phyloP scores from a whole-genome alignment of 2,797 vertebrate genomes.

The Tokudaia tokunoshimensis region DNA sequence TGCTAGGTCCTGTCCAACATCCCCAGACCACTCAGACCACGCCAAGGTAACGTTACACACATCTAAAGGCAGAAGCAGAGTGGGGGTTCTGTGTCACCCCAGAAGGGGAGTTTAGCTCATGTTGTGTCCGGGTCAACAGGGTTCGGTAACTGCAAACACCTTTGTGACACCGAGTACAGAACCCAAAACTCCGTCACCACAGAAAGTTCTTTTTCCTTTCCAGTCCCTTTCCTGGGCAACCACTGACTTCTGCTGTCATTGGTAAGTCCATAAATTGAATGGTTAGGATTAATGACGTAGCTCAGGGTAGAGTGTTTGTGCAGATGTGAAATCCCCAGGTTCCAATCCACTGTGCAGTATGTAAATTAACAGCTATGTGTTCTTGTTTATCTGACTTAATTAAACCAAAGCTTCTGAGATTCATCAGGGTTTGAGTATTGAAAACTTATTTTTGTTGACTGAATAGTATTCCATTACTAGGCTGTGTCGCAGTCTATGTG shows the following conservation, averaged over 20 bases:
- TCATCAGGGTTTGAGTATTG: neutral
- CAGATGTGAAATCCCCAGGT: neutral
- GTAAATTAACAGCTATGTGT: neutral
- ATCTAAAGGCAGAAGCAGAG: neutral
- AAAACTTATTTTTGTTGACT: neutral
- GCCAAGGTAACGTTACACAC: neutral
- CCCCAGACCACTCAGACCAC: conserved; percentile 33
- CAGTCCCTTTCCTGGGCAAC: neutral
- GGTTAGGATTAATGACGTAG: neutral
- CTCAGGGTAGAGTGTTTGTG: neutral
- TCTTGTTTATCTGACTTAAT: conserved; percentile 7
- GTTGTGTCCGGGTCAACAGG: neutral
- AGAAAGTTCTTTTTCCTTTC: neutral
- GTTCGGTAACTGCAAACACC: neutral
- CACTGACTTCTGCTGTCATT: neutral
- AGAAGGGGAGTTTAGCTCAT: neutral
- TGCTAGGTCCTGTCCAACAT: neutral
- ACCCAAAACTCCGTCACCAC: neutral
- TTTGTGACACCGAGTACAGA: neutral
- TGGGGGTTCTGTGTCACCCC: neutral
- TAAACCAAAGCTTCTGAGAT: neutral
- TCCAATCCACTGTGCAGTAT: neutral
- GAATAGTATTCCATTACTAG: neutral
- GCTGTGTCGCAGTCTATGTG: neutral
- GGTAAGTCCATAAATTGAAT: neutral